Evolutionary conservation across 2,888 invertebrate genomes (phyloP), one percentile per base, ranked within the genome.

Genomic region (Myopa tessellatipennis): DNA sequence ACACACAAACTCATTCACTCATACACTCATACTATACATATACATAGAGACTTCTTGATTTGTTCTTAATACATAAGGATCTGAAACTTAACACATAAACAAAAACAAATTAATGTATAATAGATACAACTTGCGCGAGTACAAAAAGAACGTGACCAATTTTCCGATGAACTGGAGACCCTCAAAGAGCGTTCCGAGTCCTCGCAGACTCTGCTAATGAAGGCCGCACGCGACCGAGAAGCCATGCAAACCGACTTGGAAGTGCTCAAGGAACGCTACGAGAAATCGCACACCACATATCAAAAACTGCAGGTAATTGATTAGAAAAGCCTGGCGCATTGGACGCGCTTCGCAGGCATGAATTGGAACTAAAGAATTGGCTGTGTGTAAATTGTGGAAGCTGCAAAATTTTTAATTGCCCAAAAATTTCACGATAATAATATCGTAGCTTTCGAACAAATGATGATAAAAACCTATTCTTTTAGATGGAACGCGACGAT

Each of bases 121-220:
- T 26, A 95, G 94, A 92, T 93, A 79, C 91, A 95, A 83, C 93
- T 96, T 82, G 91, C 95, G 82, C 93, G 96, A 81, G 91, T 96
- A 82, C 96, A 96, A 90, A 97, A 97, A 90, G 97, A 97, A 89
- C 92, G 95, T 82, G 97, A 97, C 87, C 91, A 92, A 80, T 93
- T 95, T 82, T 92, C 95, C 78, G 94, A 95, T 70, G 96, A 97
- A 83, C 92, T 94, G 81, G 95, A 95, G 77, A 94, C 94, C 84
- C 90, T 95, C 81, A 94, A 95, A 83, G 96, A 96, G 88, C 91
- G 95, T 74, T 91, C 95, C 16, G 96, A 97, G 85, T 91, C 95
- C 34, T 94, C 95, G 65, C 94, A 95, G 80, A 95, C 93, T 74
- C 94, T 97, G 82, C 92, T 96, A 69, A 92, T 93, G 82, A 94